A percentile compares a stretch with the other conserved stretches of the same genome.
phyloP scores from a whole-genome alignment of 2,797 vertebrate species.

The Pipistrellus kuhlii region DNA sequence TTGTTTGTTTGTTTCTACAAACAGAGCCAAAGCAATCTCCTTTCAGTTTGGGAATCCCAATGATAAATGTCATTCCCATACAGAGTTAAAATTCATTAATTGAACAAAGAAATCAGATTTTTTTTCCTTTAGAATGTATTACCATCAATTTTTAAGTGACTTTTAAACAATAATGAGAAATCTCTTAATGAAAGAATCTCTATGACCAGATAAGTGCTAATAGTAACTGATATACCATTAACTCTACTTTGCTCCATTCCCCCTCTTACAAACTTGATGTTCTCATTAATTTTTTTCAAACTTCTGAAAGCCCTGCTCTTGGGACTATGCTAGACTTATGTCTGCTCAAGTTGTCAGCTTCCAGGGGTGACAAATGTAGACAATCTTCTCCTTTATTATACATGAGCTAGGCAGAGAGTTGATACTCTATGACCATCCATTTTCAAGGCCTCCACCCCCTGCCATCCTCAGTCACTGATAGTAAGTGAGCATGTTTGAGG shows the following conservation, averaged over 20 bases:
- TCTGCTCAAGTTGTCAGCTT: constrained; percentile 62
- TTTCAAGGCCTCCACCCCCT: neutral
- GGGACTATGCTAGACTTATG: constrained; percentile 56
- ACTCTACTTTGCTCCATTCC: constrained; percentile 59
- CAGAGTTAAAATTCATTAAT: constrained; percentile 79
- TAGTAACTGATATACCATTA: constrained; percentile 67
- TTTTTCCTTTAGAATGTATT: constrained; percentile 71
- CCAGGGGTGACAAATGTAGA: constrained; percentile 54
- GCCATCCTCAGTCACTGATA: neutral
- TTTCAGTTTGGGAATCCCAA: constrained; percentile 75
- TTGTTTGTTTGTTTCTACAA: constrained; percentile 58
- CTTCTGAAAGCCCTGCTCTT: constrained; percentile 62
- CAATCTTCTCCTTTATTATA: constrained; percentile 61
- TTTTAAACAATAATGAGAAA: constrained; percentile 80
- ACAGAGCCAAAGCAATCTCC: constrained; percentile 70
- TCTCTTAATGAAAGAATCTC: constrained; percentile 80
- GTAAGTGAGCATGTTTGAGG: neutral
- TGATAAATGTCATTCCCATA: constrained; percentile 73
- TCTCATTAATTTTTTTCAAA: constrained; percentile 76
- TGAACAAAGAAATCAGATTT: constrained; percentile 79
- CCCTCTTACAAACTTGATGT: constrained; percentile 30
- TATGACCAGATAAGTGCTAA: constrained; percentile 71
- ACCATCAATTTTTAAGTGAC: constrained; percentile 78
- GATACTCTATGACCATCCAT: constrained; percentile 6
- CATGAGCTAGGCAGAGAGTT: constrained; percentile 32